Conservation (phyloP, 2,113 vertebrate species). For the Pteruthius melanotis region DNA sequence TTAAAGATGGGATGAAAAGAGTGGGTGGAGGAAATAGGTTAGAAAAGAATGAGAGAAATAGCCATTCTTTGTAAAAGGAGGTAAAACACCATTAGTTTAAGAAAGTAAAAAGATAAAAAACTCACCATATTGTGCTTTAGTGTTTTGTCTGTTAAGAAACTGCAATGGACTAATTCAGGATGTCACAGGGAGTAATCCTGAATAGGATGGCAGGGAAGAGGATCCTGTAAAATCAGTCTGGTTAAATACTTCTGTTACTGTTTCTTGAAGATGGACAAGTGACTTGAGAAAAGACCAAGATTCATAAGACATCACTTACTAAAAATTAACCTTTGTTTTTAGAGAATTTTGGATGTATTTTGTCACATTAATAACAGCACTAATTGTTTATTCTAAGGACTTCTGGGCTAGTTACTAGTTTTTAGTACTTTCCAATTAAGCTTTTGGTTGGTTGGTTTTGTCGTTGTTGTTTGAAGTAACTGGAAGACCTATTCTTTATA, state of each 20-base stretch:
- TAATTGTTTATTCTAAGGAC: neutral
- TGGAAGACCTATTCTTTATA: neutral
- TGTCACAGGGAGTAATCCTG: neutral
- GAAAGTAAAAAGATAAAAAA: neutral
- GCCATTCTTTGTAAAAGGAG: neutral
- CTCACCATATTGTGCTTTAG: accelerated
- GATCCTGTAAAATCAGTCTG: neutral
- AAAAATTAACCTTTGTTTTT: neutral
- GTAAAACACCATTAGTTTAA: neutral
- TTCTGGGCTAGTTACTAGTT: neutral
- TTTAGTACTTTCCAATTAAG: neutral
- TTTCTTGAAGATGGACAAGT: neutral
- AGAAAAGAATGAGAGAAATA: neutral
- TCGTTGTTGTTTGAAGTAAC: neutral
- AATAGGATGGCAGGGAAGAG: neutral
- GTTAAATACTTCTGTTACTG: neutral
- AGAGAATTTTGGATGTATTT: neutral
- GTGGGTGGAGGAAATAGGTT: neutral
- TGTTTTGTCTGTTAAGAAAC: neutral
- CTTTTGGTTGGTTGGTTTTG: neutral
- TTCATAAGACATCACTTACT: neutral
- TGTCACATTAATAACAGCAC: neutral
- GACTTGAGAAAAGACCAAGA: neutral
- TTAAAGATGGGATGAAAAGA: neutral
- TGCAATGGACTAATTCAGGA: neutral